Conservation (phyloP, 2,888 invertebrate species). For the Drosophila meridionalis region DNA sequence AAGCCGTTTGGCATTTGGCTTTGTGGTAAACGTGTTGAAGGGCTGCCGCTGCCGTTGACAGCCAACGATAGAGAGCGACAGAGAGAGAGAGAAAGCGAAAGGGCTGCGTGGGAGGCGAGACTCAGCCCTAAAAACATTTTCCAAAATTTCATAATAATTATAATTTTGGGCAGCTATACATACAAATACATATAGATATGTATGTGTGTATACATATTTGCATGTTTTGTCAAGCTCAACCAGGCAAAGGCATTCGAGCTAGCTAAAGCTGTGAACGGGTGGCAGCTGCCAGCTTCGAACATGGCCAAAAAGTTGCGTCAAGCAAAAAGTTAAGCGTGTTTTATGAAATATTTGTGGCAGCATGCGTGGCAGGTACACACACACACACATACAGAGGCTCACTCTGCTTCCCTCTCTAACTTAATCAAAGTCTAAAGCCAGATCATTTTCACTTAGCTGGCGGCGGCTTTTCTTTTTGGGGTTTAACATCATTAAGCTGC, state of each 20-base stretch:
- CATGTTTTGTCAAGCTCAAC: slow-evolving; percentile 44
- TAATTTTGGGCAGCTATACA: slow-evolving; percentile 54
- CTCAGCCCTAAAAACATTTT: slow-evolving; percentile 43
- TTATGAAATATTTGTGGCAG: slow-evolving; percentile 63
- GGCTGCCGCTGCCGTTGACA: slow-evolving; percentile 61
- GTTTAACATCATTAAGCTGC: slow-evolving; percentile 48
- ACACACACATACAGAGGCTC: background rate
- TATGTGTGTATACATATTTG: slow-evolving; percentile 49
- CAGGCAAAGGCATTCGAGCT: slow-evolving; percentile 7
- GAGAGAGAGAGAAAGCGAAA: background rate
- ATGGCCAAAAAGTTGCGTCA: slow-evolving; percentile 43
- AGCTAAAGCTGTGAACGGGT: background rate
- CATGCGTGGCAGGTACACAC: slow-evolving; percentile 41
- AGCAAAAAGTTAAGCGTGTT: slow-evolving; percentile 45
- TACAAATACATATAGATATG: slow-evolving; percentile 19
- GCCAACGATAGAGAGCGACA: slow-evolving; percentile 7
- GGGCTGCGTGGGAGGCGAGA: background rate
- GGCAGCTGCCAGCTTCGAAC: slow-evolving; percentile 52
- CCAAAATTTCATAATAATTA: slow-evolving; percentile 75
- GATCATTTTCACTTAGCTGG: slow-evolving; percentile 41
- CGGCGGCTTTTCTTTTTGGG: slow-evolving; percentile 18
- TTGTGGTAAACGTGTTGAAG: slow-evolving; percentile 67
- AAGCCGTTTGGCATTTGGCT: slow-evolving; percentile 67
- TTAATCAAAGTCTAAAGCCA: slow-evolving; percentile 13
- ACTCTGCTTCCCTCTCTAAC: background rate